Evolutionary conservation across 2,113 vertebrate species (phyloP).

Genomic region (Hepsetus odoe): DNA sequence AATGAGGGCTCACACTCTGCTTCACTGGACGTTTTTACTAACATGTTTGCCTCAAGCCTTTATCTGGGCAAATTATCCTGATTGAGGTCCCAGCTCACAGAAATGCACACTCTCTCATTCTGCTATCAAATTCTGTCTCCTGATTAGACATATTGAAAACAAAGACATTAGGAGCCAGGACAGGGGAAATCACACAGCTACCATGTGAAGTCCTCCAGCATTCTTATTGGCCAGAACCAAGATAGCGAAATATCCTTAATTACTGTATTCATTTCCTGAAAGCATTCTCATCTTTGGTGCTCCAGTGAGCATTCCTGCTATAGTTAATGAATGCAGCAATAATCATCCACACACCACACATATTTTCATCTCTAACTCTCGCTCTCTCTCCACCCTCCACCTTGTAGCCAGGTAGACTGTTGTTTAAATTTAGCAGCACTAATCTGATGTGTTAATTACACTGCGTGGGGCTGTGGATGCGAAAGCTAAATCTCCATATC

Average conservation of each 20-base stretch:
- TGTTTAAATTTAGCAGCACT: slow-evolving; percentile 70
- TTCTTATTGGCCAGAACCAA: slow-evolving; percentile 50
- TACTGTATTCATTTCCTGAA: slow-evolving; percentile 67
- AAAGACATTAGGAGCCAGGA: slow-evolving; percentile 9
- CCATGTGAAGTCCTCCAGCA: slow-evolving; percentile 50
- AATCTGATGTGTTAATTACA: slow-evolving; percentile 70
- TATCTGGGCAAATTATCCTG: not conserved
- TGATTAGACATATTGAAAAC: slow-evolving; percentile 35
- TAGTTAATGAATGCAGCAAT: slow-evolving; percentile 36
- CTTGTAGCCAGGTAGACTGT: slow-evolving; percentile 55
- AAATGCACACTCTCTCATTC: not conserved
- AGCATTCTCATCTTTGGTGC: slow-evolving; percentile 34
- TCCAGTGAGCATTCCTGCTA: slow-evolving; percentile 29
- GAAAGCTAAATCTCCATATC: slow-evolving; percentile 46
- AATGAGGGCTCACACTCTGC: slow-evolving; percentile 3
- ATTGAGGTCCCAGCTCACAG: not conserved
- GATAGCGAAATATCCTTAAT: slow-evolving; percentile 59
- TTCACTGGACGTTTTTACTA: slow-evolving; percentile 41
- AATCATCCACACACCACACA: slow-evolving; percentile 38
- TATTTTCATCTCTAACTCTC: slow-evolving; percentile 9
- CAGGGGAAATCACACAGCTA: slow-evolving; percentile 54
- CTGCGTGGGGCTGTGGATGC: slow-evolving; percentile 41
- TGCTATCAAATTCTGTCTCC: slow-evolving; percentile 1
- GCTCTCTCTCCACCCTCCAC: not conserved
- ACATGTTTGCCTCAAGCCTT: slow-evolving; percentile 36